Conservation (phyloP, 2,113 vertebrate genomes). For the Triplophysa siluroides region DNA sequence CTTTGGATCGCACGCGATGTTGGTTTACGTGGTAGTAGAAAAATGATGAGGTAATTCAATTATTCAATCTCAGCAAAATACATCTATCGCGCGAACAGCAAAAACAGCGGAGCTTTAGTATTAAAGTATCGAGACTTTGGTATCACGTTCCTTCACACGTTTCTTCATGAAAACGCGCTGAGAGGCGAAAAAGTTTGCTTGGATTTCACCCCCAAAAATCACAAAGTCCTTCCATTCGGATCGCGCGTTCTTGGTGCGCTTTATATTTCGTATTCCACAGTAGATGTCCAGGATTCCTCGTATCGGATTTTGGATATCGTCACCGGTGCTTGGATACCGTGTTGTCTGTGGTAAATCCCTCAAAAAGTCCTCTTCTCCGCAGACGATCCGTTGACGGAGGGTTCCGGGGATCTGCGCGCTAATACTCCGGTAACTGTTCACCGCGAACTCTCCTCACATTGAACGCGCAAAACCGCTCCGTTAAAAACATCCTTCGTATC, state of each 20-base stretch:
- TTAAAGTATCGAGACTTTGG: conserved; percentile 71
- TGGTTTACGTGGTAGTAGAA: conserved; percentile 62
- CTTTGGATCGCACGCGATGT: conserved; percentile 67
- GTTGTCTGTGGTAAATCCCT: conserved; percentile 57
- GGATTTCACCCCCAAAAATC: background rate
- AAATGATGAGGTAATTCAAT: conserved; percentile 76
- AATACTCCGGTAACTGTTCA: conserved; percentile 51
- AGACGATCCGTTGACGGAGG: background rate
- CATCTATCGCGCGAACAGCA: conserved; percentile 52
- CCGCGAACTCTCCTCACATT: conserved; percentile 19
- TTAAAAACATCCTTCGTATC: conserved; percentile 24
- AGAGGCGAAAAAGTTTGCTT: conserved; percentile 3
- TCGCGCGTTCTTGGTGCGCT: conserved; percentile 37
- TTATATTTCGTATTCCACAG: conserved; percentile 47
- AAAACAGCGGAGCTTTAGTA: conserved; percentile 55
- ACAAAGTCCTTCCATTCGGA: background rate
- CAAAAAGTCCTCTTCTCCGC: conserved; percentile 8
- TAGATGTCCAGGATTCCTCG: conserved; percentile 41
- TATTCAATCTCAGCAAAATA: conserved; percentile 65
- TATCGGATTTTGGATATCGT: conserved; percentile 52
- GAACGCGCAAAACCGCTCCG: conserved; percentile 11
- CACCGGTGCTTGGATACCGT: conserved; percentile 56
- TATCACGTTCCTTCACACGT: conserved; percentile 60
- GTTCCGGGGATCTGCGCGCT: conserved; percentile 49
- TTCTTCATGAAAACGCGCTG: conserved; percentile 15